A percentile compares a stretch with the other conserved stretches of the same genome.
Conservation (phyloP, 2,113 vertebrate species). For the Toxotes jaculatrix region DNA sequence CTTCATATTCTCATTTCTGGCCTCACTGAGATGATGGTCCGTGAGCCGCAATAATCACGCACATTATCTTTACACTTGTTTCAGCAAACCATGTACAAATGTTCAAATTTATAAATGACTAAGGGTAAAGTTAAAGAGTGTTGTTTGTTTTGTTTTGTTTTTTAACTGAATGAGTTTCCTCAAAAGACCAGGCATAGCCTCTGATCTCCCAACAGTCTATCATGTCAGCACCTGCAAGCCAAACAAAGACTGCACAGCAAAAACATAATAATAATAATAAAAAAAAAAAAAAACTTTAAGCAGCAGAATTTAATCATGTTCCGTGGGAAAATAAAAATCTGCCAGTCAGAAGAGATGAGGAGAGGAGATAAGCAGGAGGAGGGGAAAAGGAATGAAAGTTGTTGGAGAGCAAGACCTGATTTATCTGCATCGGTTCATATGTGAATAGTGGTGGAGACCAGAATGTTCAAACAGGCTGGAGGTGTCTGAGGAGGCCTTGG, state of each 20-base stretch:
- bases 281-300: neutral
- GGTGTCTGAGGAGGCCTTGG: conserved; percentile 67
- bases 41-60: neutral
- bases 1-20: conserved; percentile 10
- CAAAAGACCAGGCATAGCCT: neutral
- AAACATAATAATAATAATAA: neutral
- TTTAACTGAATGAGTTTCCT: conserved; percentile 8
- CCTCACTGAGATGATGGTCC: conserved; percentile 5
- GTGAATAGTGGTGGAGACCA: conserved; percentile 49
- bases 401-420: conserved; percentile 44
- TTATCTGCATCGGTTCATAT: conserved; percentile 51
- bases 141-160: too few species aligned
- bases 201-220: neutral
- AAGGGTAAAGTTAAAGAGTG: neutral
- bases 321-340: conserved; percentile 35
- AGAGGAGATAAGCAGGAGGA: conserved; percentile 30
- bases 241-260: conserved; percentile 14
- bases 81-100: neutral
- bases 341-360: conserved; percentile 8
- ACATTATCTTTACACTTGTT: conserved; percentile 8
- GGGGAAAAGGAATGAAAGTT: conserved; percentile 39
- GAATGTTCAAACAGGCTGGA: conserved; percentile 54
- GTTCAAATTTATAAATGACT: conserved; percentile 8
- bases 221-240: neutral
- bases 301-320: neutral